Conservation (phyloP, 2,888 invertebrate genomes). For the Sinelater perroti region DNA sequence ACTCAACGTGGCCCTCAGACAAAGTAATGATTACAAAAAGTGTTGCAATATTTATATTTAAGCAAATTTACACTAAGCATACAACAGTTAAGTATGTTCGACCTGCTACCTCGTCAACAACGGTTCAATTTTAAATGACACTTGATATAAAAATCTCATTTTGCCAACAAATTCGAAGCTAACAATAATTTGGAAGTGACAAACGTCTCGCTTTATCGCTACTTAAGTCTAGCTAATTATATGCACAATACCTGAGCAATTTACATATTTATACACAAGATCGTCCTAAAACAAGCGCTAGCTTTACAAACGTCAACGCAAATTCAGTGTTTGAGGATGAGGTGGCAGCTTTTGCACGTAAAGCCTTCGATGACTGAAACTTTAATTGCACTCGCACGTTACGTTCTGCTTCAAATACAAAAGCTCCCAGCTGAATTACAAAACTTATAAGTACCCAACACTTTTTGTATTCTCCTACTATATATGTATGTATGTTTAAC, state of each 20-base stretch:
- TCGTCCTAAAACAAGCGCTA: neutral
- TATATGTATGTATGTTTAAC: conserved; percentile 8
- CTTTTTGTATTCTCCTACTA: neutral
- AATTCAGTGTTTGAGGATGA: too few species aligned
- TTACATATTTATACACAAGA: conserved; percentile 26
- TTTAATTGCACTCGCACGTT: too few species aligned
- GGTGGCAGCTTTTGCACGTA: too few species aligned
- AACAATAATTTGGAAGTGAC: conserved; percentile 27
- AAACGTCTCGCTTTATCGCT: conserved; percentile 16
- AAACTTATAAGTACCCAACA: conserved; percentile 10
- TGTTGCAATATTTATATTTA: conserved; percentile 54
- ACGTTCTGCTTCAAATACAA: too few species aligned
- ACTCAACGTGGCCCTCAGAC: conserved; percentile 4
- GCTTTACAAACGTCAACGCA: too few species aligned
- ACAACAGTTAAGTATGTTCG: conserved; percentile 48
- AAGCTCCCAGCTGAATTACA: too few species aligned
- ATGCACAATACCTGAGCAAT: conserved; percentile 32
- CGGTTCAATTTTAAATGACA: conserved; percentile 39
- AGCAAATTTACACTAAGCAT: conserved; percentile 51
- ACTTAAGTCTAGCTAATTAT: conserved; percentile 22
- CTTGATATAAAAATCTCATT: conserved; percentile 12
- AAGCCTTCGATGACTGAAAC: too few species aligned
- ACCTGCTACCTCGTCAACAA: conserved; percentile 46
- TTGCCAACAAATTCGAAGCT: conserved; percentile 19
- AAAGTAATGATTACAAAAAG: conserved; percentile 40